Evolutionary conservation across 23 tunicate genomes (phyloP).

Genomic region (Botrylloides violaceus): DNA sequence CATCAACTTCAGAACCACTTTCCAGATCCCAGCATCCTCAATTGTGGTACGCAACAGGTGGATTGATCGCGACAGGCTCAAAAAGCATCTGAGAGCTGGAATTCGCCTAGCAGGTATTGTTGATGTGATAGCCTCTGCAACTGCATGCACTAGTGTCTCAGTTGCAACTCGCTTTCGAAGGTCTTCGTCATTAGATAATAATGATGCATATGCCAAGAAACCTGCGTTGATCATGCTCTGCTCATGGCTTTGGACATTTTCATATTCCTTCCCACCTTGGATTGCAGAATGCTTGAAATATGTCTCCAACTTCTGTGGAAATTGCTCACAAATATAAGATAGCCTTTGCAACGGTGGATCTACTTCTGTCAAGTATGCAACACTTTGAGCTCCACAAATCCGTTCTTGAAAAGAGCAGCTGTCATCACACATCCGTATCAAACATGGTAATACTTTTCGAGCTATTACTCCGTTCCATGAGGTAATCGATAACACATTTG

Average conservation of each 20-base stretch:
- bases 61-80: constrained; percentile 78
- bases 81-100: constrained; percentile 43
- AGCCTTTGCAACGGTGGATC: constrained; percentile 72
- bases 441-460: constrained; percentile 63
- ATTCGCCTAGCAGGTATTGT: constrained; percentile 25
- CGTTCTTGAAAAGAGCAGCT: constrained; percentile 38
- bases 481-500: constrained; percentile 19
- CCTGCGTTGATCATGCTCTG: constrained; percentile 46
- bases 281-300: constrained; percentile 52
- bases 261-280: constrained; percentile 41
- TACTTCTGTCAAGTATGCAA: constrained; percentile 55
- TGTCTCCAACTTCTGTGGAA: constrained; percentile 53
- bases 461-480: constrained; percentile 6
- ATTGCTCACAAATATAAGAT: constrained; percentile 71
- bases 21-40: constrained; percentile 60
- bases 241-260: constrained; percentile 36
- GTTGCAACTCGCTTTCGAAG: constrained; percentile 52
- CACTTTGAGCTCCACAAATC: constrained; percentile 51
- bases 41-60: constrained; percentile 59
- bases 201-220: constrained; percentile 72
- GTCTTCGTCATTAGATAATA: constrained; percentile 86
- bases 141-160: constrained; percentile 38
- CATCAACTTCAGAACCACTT: constrained; percentile 46
- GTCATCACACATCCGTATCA: constrained; percentile 82
- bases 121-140: constrained; percentile 27